Evolutionary conservation across 2,797 vertebrate genomes (phyloP).

Genomic region (Danio kyathit): DNA sequence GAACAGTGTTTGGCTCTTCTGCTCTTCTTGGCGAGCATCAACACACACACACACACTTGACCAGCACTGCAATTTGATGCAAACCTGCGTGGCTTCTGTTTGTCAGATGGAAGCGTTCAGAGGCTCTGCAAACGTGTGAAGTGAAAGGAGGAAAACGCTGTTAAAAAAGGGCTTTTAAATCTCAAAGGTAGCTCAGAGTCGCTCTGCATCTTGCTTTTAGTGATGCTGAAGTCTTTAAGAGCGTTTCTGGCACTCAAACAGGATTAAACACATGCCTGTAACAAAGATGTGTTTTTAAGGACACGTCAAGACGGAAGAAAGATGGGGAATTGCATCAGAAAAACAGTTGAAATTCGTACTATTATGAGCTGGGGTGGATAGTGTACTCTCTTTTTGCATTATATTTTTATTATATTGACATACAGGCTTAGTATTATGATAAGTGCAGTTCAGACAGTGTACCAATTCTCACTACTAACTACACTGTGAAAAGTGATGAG

Average conservation of each 20-base stretch:
- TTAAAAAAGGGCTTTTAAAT: neutral
- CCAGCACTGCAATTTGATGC: conserved; percentile 35
- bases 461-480: too few species aligned
- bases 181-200: neutral
- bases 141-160: conserved; percentile 2
- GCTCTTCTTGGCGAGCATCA: conserved; percentile 15
- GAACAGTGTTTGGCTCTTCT: conserved; percentile 22
- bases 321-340: neutral
- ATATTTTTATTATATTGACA: too few species aligned
- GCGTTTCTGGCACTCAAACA: neutral
- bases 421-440: too few species aligned
- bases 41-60: conserved; percentile 23
- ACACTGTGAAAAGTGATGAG: too few species aligned
- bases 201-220: neutral
- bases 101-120: conserved; percentile 26
- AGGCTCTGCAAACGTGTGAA: conserved; percentile 22
- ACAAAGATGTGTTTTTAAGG: neutral
- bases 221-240: neutral
- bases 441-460: too few species aligned
- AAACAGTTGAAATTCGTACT: neutral
- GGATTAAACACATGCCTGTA: neutral
- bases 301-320: neutral
- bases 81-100: conserved; percentile 13
- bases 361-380: too few species aligned
- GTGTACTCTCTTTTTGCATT: too few species aligned